These are phyloP conservation scores for Atethmia centrago DNA, from an alignment of 2,888 invertebrate genomes.

Conservation along the genomic window DNA sequence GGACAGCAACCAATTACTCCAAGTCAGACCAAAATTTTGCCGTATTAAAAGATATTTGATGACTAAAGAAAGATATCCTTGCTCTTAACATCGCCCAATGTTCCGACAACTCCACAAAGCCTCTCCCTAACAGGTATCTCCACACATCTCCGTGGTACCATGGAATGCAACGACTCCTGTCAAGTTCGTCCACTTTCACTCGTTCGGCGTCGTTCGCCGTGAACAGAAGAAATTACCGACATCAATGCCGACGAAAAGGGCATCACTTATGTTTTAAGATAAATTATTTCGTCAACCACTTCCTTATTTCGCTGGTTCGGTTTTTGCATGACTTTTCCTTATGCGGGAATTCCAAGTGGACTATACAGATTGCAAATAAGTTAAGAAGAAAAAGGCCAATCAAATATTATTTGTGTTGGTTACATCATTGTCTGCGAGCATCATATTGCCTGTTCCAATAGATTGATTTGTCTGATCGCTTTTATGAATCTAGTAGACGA, in stretches of 20 bases:
- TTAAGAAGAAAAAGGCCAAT: background rate
- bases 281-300: conserved; percentile 34
- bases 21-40: background rate
- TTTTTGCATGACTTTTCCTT: conserved; percentile 28
- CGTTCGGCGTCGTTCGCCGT: conserved; percentile 32
- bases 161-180: conserved; percentile 34
- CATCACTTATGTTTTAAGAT: conserved; percentile 44
- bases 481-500: background rate
- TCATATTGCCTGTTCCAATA: background rate
- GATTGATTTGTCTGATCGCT: conserved; percentile 1
- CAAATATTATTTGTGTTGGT: background rate
- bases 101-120: conserved; percentile 7
- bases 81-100: background rate
- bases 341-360: background rate
- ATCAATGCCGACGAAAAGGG: conserved; percentile 48
- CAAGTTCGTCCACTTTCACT: conserved; percentile 65
- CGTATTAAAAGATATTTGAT: background rate
- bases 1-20: conserved; percentile 25
- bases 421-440: background rate
- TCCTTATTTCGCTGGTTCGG: conserved; percentile 38
- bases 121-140: conserved; percentile 38
- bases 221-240: conserved; percentile 52
- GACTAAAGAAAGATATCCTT: conserved; percentile 9
- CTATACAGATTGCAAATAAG: background rate
- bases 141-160: conserved; percentile 23